Evolutionary conservation across 2,113 vertebrate genomes (phyloP), one percentile per base, ranked within the genome.

Genomic region (Paracyprichromis sp.): DNA sequence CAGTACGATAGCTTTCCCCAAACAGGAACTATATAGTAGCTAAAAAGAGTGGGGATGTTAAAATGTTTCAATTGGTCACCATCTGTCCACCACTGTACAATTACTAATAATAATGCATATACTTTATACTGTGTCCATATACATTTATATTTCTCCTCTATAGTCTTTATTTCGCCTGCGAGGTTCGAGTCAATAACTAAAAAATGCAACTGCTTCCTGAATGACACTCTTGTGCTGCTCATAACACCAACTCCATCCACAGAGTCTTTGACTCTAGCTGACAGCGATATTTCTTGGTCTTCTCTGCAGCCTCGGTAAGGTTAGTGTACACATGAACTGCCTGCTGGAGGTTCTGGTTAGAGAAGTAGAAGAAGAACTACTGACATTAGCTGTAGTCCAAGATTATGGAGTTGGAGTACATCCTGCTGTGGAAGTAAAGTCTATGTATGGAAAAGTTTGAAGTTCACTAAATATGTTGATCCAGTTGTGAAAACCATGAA

Each of bases 301-400:
- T 73, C 69, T 45, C 5, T 26, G 40, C 38, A 45, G 40, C 0
- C 13, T 45, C 5, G 0, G 13, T 73, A 10, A 26, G 1, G 38
- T 73, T 73, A 43, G 1, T 0, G 38, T 71, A 71, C 36, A 71
- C 5, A 6, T 71, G n/a, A 43, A 24, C 66, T 43, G 19, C 21
- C 8, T 4, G 40, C 69, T 73, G 69, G 13, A 73, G 40, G 21
- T 45, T 45, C 21, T 73, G 69, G 8, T 73, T 73, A 45, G 69
- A 43, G 13, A 10, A 45, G 2, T 7, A 17, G 38, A 43, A 43
- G 38, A 73, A 26, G 69, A 73, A 26, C 21, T 45, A 17, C 66
- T 24, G 38, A 73, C 21, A 26, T 43, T 45, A 73, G 5, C 40
- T 45, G 14, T 17, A 73, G 40, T 45, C 69, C 69, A 73, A 73